phyloP scores from a whole-genome alignment of 2,797 vertebrate genomes.

The Smutsia gigantea region DNA sequence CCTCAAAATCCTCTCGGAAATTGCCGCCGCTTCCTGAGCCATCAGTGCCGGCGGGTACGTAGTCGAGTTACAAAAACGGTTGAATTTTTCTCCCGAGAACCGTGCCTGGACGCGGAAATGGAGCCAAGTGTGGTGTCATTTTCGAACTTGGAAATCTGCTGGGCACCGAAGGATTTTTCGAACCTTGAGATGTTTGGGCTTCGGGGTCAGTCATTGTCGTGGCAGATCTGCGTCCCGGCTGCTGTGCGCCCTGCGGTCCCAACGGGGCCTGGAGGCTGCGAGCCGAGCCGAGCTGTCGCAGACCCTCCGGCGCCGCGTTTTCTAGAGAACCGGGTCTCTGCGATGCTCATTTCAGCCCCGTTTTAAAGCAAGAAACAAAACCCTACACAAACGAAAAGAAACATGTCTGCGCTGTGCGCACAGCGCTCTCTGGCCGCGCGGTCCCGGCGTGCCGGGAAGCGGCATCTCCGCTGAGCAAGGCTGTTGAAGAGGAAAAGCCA shows the following conservation, averaged over 20 bases:
- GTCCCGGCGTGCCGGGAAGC: background rate
- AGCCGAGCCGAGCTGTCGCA: slow-evolving; percentile 45
- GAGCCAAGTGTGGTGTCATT: slow-evolving; percentile 37
- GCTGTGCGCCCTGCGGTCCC: background rate
- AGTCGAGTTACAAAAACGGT: slow-evolving; percentile 56
- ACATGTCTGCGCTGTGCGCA: background rate
- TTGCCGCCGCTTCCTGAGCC: background rate
- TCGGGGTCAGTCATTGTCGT: too few relatives aligned
- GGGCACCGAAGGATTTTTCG: slow-evolving; percentile 30
- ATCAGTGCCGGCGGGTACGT: background rate
- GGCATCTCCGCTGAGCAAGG: background rate
- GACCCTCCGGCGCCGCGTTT: slow-evolving; percentile 77
- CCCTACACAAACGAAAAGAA: slow-evolving; percentile 76
- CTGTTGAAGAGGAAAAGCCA: background rate
- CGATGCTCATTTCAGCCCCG: slow-evolving; percentile 78
- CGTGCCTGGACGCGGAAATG: slow-evolving; percentile 59
- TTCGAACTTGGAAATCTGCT: background rate
- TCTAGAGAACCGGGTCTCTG: slow-evolving; percentile 79
- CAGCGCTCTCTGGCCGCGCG: background rate
- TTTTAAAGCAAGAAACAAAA: slow-evolving; percentile 69
- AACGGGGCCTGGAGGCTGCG: background rate
- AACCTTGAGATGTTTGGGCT: background rate
- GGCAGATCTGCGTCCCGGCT: background rate
- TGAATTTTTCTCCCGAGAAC: slow-evolving; percentile 66
- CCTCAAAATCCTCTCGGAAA: slow-evolving; percentile 44